Evolutionary conservation across 1,140 invertebrate species (phyloP).

Genomic region (Halesus radiatus): DNA sequence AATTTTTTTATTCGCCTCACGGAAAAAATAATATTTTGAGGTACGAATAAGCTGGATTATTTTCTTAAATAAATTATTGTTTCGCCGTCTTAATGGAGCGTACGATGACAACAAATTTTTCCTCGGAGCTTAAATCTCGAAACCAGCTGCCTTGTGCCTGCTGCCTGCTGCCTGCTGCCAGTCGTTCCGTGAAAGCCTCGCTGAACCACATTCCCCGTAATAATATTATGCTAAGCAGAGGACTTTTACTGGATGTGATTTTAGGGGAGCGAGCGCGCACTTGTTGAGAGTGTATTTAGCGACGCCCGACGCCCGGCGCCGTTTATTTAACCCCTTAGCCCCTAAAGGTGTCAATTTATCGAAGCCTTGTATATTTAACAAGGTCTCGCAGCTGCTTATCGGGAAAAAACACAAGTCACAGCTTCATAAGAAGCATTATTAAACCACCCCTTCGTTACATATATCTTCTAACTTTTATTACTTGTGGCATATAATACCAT

Average conservation of each 20-base stretch:
- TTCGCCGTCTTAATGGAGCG: not conserved
- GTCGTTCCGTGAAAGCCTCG: not conserved
- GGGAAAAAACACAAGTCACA: not conserved
- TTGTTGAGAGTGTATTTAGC: conserved; percentile 43
- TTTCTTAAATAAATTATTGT: conserved; percentile 21
- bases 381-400: conserved; percentile 5
- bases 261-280: conserved; percentile 23
- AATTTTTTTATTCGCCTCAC: not conserved
- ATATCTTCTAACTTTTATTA: not conserved
- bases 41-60: conserved; percentile 6
- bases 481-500: not conserved
- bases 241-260: conserved; percentile 41
- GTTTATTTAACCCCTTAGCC: conserved; percentile 30
- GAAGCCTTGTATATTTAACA: conserved; percentile 28
- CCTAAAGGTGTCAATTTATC: conserved; percentile 11
- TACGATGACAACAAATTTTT: conserved; percentile 8
- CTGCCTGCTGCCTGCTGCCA: not conserved
- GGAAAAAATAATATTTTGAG: conserved; percentile 5
- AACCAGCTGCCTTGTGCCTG: not conserved
- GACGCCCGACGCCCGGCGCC: conserved; percentile 11
- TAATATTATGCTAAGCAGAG: conserved; percentile 45
- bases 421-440: no score
- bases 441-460: no score
- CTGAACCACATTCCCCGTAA: conserved; percentile 28
- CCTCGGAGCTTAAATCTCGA: not conserved